Conservation (phyloP, 1,140 invertebrate species). For the Neodiprion lecontei region DNA sequence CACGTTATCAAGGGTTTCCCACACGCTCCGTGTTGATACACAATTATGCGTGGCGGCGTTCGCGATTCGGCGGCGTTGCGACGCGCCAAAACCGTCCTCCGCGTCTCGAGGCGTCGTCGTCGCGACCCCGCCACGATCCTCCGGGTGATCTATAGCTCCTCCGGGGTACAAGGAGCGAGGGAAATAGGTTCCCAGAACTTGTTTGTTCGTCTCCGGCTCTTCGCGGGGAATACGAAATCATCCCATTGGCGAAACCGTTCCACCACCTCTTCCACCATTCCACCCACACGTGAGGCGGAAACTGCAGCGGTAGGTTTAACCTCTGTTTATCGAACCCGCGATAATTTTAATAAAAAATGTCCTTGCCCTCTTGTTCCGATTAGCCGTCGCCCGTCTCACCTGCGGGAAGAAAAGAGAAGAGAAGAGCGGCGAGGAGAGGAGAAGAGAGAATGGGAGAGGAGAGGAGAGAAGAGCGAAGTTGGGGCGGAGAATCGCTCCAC, state of each 20-base stretch:
- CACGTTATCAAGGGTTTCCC: constrained; percentile 56
- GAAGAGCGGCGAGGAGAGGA: constrained; percentile 16
- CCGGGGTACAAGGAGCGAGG: constrained; percentile 56
- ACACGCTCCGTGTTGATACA: constrained; percentile 59
- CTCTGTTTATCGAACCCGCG: not conserved
- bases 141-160: constrained; percentile 60
- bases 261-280: not conserved
- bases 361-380: too few species aligned
- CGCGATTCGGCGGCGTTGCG: not conserved
- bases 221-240: constrained; percentile 55
- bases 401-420: constrained; percentile 3
- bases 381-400: too few species aligned
- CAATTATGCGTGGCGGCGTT: constrained; percentile 61
- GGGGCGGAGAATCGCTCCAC: constrained; percentile 20
- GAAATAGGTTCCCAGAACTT: constrained; percentile 62
- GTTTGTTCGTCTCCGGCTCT: constrained; percentile 51
- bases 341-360: not conserved
- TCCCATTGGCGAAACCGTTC: not conserved
- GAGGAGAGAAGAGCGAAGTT: constrained; percentile 27
- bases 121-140: constrained; percentile 19
- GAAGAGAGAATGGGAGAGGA: constrained; percentile 19
- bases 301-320: not conserved
- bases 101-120: constrained; percentile 29
- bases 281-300: not conserved
- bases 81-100: constrained; percentile 24